These are phyloP conservation scores for Cremastinae sp. DNA, from an alignment of 2,888 invertebrate species.

Conservation along the genomic window DNA sequence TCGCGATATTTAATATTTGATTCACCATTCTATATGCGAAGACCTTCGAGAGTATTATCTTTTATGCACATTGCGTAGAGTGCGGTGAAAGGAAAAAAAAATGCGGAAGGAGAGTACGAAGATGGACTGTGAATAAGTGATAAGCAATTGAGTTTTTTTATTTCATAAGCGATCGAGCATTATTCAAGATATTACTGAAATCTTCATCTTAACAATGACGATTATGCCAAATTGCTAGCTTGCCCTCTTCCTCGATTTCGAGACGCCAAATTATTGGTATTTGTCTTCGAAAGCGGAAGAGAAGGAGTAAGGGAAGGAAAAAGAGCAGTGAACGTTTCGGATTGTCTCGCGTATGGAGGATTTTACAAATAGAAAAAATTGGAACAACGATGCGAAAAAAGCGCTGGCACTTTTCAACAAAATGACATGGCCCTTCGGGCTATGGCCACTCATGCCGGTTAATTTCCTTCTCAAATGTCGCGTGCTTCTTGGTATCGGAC, in stretches of 20 bases:
- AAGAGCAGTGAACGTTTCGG: neutral
- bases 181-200: constrained; percentile 6
- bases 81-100: constrained; percentile 13
- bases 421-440: constrained; percentile 63
- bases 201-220: constrained; percentile 24
- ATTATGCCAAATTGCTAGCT: constrained; percentile 36
- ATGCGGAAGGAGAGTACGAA: constrained; percentile 28
- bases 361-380: constrained; percentile 52
- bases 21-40: constrained; percentile 11
- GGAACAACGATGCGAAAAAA: constrained; percentile 61
- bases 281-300: constrained; percentile 6
- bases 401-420: constrained; percentile 62
- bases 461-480: constrained; percentile 60
- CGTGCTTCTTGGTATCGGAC: constrained; percentile 50
- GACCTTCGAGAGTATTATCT: constrained; percentile 26
- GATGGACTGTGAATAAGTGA: constrained; percentile 53
- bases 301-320: constrained; percentile 7
- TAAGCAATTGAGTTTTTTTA: constrained; percentile 17
- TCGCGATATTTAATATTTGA: constrained; percentile 51
- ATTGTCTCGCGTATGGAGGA: constrained; percentile 19
- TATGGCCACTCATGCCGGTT: constrained; percentile 63
- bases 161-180: constrained; percentile 11
- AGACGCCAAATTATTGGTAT: constrained; percentile 21
- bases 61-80: constrained; percentile 42
- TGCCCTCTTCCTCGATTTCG: neutral